Conservation (phyloP, 2,797 vertebrate species). For the Leptoclinus maculatus region DNA sequence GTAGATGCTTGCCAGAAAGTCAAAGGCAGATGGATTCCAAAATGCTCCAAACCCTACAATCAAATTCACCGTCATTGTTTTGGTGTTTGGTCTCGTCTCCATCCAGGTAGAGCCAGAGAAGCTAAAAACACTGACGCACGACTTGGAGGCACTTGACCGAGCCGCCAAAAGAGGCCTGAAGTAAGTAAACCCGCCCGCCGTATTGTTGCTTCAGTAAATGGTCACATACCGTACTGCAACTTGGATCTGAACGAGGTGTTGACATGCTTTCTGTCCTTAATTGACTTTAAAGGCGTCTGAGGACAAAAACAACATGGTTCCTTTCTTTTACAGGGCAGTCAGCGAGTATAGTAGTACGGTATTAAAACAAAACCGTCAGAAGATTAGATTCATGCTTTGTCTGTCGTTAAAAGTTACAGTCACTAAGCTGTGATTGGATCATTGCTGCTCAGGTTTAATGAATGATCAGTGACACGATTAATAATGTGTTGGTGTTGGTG, state of each 20-base stretch:
- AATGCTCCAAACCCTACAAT: background rate
- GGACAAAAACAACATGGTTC: too few relatives aligned
- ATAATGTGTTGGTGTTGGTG: background rate
- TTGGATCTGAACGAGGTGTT: background rate
- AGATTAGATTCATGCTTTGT: too few relatives aligned
- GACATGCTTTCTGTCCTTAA: background rate
- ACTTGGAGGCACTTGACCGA: slow-evolving; percentile 94
- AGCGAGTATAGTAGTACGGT: too few relatives aligned
- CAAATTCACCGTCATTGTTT: background rate
- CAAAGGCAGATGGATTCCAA: background rate
- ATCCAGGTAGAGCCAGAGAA: slow-evolving; percentile 95
- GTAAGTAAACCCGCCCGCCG: slow-evolving; percentile 80
- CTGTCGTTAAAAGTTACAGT: too few relatives aligned
- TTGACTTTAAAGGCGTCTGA: too few relatives aligned
- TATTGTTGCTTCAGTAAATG: background rate
- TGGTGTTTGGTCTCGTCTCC: slow-evolving; percentile 48
- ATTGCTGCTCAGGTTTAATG: too few relatives aligned
- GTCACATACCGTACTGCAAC: too few relatives aligned
- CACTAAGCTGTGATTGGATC: too few relatives aligned
- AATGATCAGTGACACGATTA: too few relatives aligned
- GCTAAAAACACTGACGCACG: slow-evolving; percentile 96
- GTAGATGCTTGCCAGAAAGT: background rate
- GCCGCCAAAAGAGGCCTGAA: slow-evolving; percentile 94
- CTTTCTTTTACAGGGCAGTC: too few relatives aligned
- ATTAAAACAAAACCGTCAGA: too few relatives aligned